Evolutionary conservation across 53 echinoderm and acorn worm genomes (phyloP), one percentile per base, ranked within the genome.

Genomic region (Temnopleurus reevesii): DNA sequence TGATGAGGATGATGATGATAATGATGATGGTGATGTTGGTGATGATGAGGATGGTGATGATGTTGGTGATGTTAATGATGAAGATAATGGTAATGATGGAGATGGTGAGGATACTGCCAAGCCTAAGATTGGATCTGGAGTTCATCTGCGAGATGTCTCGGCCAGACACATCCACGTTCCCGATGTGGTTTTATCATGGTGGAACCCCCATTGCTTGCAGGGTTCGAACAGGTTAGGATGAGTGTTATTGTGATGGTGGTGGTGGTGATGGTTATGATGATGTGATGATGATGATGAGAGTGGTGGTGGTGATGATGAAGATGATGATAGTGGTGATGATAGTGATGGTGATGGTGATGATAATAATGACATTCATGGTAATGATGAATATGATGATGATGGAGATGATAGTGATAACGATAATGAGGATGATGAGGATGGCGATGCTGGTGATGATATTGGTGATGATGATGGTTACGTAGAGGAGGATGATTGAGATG

Each of bases 61-160:
- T n/a, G n/a, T n/a, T n/a, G n/a, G n/a, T n/a, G n/a, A n/a, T n/a
- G n/a, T n/a, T n/a, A n/a, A n/a, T n/a, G n/a, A n/a, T n/a, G n/a
- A n/a, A n/a, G n/a, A n/a, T n/a, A n/a, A n/a, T n/a, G n/a, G n/a
- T n/a, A n/a, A n/a, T n/a, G n/a, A n/a, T n/a, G n/a, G n/a, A n/a
- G n/a, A n/a, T n/a, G n/a, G n/a, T n/a, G n/a, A n/a, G n/a, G n/a
- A n/a, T n/a, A n/a, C n/a, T n/a, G n/a, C n/a, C n/a, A n/a, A n/a
- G n/a, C n/a, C n/a, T n/a, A n/a, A n/a, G n/a, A n/a, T 58, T 77
- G 29, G 89, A 92, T 29, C 63, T 92, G 13, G 90, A 85, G 8
- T 92, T 77, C 53, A 49, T 71, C 77, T 92, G 92, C 77, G 92
- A 92, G 76, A 92, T 90, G 92, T 90, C 92, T 12, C 77, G 35